phyloP scores from a whole-genome alignment of 2,797 vertebrate genomes.

The Bradypodion ventrale region DNA sequence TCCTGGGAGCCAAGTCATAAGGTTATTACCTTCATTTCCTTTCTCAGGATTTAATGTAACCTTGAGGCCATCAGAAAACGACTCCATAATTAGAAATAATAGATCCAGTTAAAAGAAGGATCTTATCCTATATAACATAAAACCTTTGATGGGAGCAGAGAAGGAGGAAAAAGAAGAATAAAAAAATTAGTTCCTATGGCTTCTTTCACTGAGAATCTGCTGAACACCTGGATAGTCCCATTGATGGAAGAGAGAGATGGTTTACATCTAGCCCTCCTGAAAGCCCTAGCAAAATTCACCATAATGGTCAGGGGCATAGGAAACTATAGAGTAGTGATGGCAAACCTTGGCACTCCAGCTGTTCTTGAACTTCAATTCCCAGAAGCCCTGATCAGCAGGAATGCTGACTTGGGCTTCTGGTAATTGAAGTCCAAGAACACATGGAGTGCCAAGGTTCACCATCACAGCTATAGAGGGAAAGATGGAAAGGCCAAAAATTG shows the following conservation, averaged over 20 bases:
- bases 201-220: background rate
- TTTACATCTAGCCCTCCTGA: background rate
- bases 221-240: background rate
- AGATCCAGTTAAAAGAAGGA: background rate
- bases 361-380: too few relatives aligned
- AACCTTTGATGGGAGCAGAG: background rate
- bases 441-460: too few relatives aligned
- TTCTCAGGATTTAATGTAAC: slow-evolving; percentile 22
- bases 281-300: background rate
- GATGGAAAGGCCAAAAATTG: too few relatives aligned
- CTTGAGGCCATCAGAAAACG: background rate
- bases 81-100: background rate
- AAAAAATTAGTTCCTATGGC: background rate
- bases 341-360: too few relatives aligned
- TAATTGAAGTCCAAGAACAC: too few relatives aligned
- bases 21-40: slow-evolving; percentile 4
- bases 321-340: background rate
- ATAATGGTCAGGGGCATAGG: background rate
- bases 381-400: too few relatives aligned
- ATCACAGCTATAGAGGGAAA: too few relatives aligned
- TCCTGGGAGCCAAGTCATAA: slow-evolving; percentile 39
- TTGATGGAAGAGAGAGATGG: background rate
- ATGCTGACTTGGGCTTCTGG: too few relatives aligned
- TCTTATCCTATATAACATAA: background rate
- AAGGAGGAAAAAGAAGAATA: too few relatives aligned